phyloP scores from a whole-genome alignment of 1,140 invertebrate genomes.

The Drosophila miranda region DNA sequence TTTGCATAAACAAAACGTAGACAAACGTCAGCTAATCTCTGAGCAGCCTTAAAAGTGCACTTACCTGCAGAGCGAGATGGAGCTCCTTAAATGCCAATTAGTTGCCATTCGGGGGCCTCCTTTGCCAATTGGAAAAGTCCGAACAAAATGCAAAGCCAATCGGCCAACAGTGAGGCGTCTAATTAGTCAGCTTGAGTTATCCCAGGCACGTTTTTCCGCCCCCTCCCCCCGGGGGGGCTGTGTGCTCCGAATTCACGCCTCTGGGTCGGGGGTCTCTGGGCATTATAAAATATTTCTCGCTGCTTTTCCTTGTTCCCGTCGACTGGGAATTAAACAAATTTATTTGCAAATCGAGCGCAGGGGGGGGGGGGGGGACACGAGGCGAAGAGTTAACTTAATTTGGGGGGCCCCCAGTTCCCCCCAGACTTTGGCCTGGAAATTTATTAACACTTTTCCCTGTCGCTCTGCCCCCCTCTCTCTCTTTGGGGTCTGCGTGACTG shows the following conservation, averaged over 20 bases:
- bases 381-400: constrained; percentile 61
- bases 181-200: constrained; percentile 69
- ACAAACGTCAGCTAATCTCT: constrained; percentile 35
- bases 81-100: constrained; percentile 72
- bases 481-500: constrained; percentile 67
- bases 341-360: constrained; percentile 65
- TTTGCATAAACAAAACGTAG: constrained; percentile 33
- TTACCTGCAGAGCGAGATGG: constrained; percentile 28
- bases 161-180: constrained; percentile 73
- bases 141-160: constrained; percentile 70
- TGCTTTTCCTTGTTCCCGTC: constrained; percentile 38
- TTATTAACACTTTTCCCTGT: constrained; percentile 74
- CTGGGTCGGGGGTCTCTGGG: not conserved
- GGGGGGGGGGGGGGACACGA: not conserved
- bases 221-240: not conserved
- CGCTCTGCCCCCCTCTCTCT: not conserved
- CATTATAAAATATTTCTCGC: constrained; percentile 74
- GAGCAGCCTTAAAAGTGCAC: constrained; percentile 58
- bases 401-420: constrained; percentile 20
- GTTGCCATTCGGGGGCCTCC: constrained; percentile 46
- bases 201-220: constrained; percentile 57
- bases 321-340: constrained; percentile 75
- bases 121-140: constrained; percentile 62
- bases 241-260: constrained; percentile 38
- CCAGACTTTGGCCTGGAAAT: constrained; percentile 46